Evolutionary conservation across 2,888 invertebrate genomes (phyloP), one percentile per base, ranked within the genome.

Genomic region (Kuschelorhynchus macadamiae): DNA sequence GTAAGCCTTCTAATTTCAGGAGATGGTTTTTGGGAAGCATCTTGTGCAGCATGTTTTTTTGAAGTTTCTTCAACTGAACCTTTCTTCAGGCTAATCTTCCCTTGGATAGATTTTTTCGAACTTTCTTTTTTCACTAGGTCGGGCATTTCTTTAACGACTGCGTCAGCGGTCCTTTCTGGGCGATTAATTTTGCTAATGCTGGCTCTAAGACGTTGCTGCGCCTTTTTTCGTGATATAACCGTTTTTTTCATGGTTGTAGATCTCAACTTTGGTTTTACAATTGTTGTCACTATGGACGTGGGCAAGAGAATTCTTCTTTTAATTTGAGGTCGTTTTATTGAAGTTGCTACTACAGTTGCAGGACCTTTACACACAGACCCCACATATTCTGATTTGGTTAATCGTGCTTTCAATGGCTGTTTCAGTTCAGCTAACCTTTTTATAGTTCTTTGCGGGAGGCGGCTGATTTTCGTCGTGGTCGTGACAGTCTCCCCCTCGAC

Each of bases 181-280:
- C 11, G 8, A 12, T 61, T 61, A 21, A 11, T 42, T 21, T 18
- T 50, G 12, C 2, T 30, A 21, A 52, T n/a, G 12, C 32, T 41
- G 7, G 52, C 14, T 65, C 61, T 70, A 1, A 74, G 32, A 16
- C 72, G 73, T 53, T 74, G 72, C 53, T 75, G 75, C 0, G 73
- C 65, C 32, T 74, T 71, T 66, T 49, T 72, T 63, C 70, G 71
- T 0, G 76, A 77, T 1, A 75, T 65, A 7, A 75, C 74, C 2
- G 76, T 72, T 56, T 77, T 79, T 61, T 77, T 77, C 46, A 75
- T 59, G 17, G 79, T 77, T 17, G 79, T 77, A 1, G 78, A 75
- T 39, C 79, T 62, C 14, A 79, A 72, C 49, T 77, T 73, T 14
- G 76, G 75, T 63, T 77, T 78, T 1, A 79, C 75, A 8, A 74